Evolutionary conservation across 2,888 invertebrate genomes (phyloP).

Genomic region (Latrodectus elegans): DNA sequence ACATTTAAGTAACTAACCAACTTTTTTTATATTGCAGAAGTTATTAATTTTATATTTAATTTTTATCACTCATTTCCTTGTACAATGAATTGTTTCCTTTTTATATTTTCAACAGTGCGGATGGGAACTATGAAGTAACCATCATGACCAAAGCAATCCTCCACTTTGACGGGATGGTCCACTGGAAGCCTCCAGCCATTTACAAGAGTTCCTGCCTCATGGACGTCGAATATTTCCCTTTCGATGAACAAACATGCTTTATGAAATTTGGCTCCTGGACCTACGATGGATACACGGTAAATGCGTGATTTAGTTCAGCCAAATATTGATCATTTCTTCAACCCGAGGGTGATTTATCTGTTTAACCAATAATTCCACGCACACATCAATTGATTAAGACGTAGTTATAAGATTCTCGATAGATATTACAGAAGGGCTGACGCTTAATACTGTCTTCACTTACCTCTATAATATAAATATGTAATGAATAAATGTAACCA

Average conservation of each 20-base stretch:
- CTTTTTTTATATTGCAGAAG: no score
- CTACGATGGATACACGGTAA: conserved; percentile 80
- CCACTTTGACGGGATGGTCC: conserved; percentile 81
- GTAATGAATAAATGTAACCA: no score
- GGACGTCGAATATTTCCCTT: conserved; percentile 89
- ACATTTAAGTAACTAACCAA: no score
- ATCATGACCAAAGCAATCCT: conserved; percentile 92
- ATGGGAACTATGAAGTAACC: conserved; percentile 92
- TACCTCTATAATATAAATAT: no score
- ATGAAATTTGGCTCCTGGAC: conserved; percentile 94
- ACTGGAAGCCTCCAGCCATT: conserved; percentile 94
- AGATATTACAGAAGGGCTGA: no score
- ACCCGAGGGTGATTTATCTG: neutral
- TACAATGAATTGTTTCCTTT: neutral
- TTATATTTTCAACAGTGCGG: conserved; percentile 77
- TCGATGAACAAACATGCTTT: conserved; percentile 89
- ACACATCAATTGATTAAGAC: no score
- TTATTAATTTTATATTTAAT: no score
- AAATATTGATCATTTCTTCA: neutral
- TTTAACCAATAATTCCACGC: neutral
- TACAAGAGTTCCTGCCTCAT: conserved; percentile 93
- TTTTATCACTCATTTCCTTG: no score
- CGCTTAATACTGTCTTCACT: no score
- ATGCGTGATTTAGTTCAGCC: neutral
- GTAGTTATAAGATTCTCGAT: no score